These are phyloP conservation scores for Physeter macrocephalus DNA, from an alignment of 2,113 vertebrate genomes.

Conservation along the genomic window DNA sequence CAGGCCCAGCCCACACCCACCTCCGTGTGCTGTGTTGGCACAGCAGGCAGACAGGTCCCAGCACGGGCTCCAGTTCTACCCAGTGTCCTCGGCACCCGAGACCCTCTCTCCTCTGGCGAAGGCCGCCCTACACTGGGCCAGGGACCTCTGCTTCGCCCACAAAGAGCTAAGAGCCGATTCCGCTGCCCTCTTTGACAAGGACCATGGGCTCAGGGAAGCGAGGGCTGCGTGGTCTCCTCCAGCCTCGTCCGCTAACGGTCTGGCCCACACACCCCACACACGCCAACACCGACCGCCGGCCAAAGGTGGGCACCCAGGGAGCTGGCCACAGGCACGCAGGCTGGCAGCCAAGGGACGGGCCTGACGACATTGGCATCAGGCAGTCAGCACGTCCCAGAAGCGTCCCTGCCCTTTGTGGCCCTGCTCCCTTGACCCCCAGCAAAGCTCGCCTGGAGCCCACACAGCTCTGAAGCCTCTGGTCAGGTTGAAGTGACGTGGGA, in stretches of 20 bases:
- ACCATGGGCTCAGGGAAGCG: neutral
- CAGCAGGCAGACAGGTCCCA: accelerated
- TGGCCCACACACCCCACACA: neutral
- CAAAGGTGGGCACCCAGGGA: neutral
- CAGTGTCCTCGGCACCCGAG: neutral
- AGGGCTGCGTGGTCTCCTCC: accelerated
- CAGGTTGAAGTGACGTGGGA: accelerated
- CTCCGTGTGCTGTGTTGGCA: accelerated
- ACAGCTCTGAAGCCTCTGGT: neutral
- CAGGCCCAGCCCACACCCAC: too few relatives aligned
- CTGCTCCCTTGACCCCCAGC: neutral
- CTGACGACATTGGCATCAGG: neutral
- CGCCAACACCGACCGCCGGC: accelerated
- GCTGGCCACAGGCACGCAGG: accelerated
- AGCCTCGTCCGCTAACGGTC: neutral
- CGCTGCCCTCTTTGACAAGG: neutral
- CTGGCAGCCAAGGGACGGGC: neutral
- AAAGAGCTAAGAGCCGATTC: neutral
- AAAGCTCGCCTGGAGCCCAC: neutral
- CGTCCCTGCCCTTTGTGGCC: too few relatives aligned
- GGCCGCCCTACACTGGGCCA: neutral
- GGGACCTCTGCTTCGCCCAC: neutral
- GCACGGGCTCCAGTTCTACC: neutral
- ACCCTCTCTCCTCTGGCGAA: neutral
- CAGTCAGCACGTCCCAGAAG: accelerated